A percentile compares a stretch with the other conserved stretches of the same genome.
phyloP scores from a whole-genome alignment of 2,888 invertebrate genomes.

The Drosophila birchii region DNA sequence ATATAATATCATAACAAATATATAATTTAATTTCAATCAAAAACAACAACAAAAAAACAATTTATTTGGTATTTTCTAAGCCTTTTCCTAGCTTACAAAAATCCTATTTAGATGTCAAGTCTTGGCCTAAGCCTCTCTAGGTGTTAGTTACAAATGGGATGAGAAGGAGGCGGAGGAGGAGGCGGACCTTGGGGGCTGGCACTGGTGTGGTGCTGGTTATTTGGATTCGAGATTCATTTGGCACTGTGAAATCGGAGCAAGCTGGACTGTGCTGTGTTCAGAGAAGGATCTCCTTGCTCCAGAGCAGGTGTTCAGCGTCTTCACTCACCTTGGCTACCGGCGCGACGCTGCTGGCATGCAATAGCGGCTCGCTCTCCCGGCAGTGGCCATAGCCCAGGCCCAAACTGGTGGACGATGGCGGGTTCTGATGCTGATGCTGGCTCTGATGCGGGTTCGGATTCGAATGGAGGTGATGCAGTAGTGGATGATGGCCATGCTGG shows the following conservation, averaged over 20 bases:
- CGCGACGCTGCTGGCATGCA: conserved; percentile 83
- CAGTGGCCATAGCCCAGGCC: conserved; percentile 83
- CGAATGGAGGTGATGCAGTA: conserved; percentile 65
- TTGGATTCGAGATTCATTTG: neutral
- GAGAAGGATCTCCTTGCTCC: conserved; percentile 79
- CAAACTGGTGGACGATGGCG: conserved; percentile 72
- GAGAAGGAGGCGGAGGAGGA: neutral
- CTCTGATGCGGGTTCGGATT: conserved; percentile 49
- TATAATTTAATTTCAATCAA: neutral
- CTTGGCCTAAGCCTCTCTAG: neutral
- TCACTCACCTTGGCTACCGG: conserved; percentile 85
- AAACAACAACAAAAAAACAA: neutral
- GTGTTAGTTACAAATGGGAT: conserved; percentile 30
- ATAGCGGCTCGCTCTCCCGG: conserved; percentile 84
- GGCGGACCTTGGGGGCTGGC: conserved; percentile 1
- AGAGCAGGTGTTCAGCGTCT: conserved; percentile 59
- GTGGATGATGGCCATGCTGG: conserved; percentile 71
- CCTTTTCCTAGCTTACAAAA: neutral
- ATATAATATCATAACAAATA: too few relatives aligned
- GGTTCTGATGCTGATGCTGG: conserved; percentile 46
- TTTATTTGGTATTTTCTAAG: neutral
- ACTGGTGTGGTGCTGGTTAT: conserved; percentile 5
- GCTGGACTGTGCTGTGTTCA: conserved; percentile 34
- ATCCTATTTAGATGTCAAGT: neutral
- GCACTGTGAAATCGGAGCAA: neutral